A percentile compares a stretch with the other conserved stretches of the same genome.
Evolutionary conservation across 2,113 vertebrate species (phyloP).

Genomic region (Lonchura striata): DNA sequence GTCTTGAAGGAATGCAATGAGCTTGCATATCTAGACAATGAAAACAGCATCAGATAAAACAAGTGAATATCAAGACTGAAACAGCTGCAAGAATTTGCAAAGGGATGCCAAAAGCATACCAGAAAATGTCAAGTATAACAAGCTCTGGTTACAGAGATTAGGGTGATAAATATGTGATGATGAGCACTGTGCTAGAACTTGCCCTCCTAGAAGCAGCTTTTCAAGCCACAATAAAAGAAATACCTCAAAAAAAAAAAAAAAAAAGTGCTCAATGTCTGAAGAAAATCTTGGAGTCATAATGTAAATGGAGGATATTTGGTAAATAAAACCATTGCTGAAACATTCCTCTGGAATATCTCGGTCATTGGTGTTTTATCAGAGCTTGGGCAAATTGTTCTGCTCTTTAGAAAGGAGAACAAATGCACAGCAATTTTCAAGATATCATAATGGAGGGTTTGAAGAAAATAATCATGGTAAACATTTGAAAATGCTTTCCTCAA

Average conservation of each 20-base stretch:
- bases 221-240: not conserved
- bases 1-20: constrained; percentile 42
- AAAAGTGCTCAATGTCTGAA: constrained; percentile 12
- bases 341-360: not conserved
- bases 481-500: not conserved
- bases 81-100: constrained; percentile 73
- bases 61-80: constrained; percentile 70
- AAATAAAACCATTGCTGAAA: constrained; percentile 19
- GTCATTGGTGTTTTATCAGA: not conserved
- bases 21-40: constrained; percentile 60
- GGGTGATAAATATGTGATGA: constrained; percentile 66
- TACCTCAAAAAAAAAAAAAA: not conserved
- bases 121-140: constrained; percentile 73
- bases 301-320: not conserved
- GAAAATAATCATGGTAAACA: not conserved
- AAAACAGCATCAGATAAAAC: constrained; percentile 70
- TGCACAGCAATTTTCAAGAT: not conserved
- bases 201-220: constrained; percentile 34
- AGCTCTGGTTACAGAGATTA: constrained; percentile 68
- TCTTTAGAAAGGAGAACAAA: not conserved
- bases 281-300: constrained; percentile 37
- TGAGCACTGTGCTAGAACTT: constrained; percentile 21
- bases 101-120: constrained; percentile 73
- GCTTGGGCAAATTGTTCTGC: not conserved
- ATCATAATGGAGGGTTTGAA: not conserved